Evolutionary conservation across 2,888 invertebrate species (phyloP), one percentile per base, ranked within the genome.

Genomic region (Dicyrtoma fusca): DNA sequence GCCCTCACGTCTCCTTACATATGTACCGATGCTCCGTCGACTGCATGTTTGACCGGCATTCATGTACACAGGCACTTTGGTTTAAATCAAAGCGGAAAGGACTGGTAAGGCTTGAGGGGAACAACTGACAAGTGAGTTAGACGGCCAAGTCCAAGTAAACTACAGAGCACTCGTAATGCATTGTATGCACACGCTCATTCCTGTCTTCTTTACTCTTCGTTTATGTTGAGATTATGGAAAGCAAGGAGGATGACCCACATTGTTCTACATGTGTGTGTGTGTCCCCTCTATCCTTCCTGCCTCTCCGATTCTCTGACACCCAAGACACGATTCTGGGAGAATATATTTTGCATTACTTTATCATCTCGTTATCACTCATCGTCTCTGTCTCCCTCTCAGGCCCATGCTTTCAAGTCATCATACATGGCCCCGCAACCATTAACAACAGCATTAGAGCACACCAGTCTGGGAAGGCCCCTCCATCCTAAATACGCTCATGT

Each of bases 171-270:
- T 21, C 23, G 55, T 25, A 53, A 51, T 51, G 51, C 53, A 34
- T n/a, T n/a, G n/a, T 8, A 59, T 34, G 59, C 3, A 44, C 26
- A 61, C 34, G 42, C 17, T 61, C 26, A n/a, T 59, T 59, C 17
- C 19, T 61, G 8, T 4, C 17, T 49, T 49, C 3, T 49, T 49
- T 4, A n/a, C 14, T 17, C 14, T 34, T 17, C 61, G 25, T 61
- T 47, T 68, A 68, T 68, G 68, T 55, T 47, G 10, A 59, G 68
- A 68, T 68, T 68, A 68, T 68, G 68, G 68, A 68, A 68, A 68
- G 45, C 53, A 34, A 53, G 19, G 57, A 47, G 68, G 13, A 66
- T 68, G 68, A 68, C 68, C 68, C 68, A 68, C 44, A 68, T 68
- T 47, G 34, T 14, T 23, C 49, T 47, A 1, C 47, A n/a, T 51